Base-by-base conservation (phyloP, 2,113 vertebrate genomes). In the Plectropomus leopardus region DNA sequence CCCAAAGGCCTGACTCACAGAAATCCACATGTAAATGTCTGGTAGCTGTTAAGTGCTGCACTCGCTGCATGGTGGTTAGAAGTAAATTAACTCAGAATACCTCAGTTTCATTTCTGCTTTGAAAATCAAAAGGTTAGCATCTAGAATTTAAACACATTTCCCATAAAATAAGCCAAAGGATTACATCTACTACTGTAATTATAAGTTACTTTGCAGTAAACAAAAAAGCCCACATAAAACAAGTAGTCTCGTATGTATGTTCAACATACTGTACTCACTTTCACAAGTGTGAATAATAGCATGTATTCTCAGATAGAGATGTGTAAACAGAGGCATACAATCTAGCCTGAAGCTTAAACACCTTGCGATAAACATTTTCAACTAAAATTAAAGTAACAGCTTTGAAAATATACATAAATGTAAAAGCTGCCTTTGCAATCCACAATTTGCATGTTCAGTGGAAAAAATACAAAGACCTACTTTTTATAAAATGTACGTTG, bases 1-100 rank as follows among this genome's bases (percentile, higher is more conserved):
- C 75, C 61, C 58, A 65, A 78, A 84, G 59, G 80, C 66, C 74
- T 57, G 68, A 84, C 69, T 84, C 85, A 67, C 64, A 79, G 64
- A 85, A 87, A 80, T 77, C 72, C 59, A 69, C 65, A 81, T 85
- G 88, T 76, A 82, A 90, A 92, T 84, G 48, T 78, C 59, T 88
- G 78, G 57, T 40, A 65, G 70, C 67, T 73, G 34, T 79, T 51
- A 72, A 82, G 82, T 40, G n/a, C 65, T 48, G 51, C 57, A 64
- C 58, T 76, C 79, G 54, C 26, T 72, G 44, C 15, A 76, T 69
- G 58, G 13, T 54, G 45, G 54, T 74, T 40, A 55, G 54, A 78
- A 69, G 48, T 80, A 72, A 83, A 85, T 71, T 0, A 67, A 66
- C 28, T 69, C 17, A 17, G 15, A 76, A 72, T 30, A 69, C 15